Conservation (phyloP, 2,888 invertebrate genomes). For the Microplitis manilae region DNA sequence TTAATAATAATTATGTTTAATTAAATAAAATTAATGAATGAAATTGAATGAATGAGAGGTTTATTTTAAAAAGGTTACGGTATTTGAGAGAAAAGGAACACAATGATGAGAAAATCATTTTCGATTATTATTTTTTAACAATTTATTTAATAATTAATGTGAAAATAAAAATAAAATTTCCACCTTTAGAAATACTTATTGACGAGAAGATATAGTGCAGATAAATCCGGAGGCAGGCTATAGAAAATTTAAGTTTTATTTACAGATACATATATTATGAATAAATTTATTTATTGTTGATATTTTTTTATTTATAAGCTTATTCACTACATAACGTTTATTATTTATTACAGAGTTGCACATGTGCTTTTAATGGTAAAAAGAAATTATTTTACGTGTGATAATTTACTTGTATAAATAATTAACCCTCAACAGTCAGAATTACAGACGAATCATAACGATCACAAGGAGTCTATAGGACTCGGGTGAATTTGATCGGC, state of each 20-base stretch:
- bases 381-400: not conserved
- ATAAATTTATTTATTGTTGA: conserved; percentile 15
- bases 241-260: conserved; percentile 26
- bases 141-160: conserved; percentile 35
- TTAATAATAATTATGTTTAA: not conserved
- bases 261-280: conserved; percentile 25
- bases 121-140: not conserved
- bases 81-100: conserved; percentile 7
- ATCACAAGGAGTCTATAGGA: too few species aligned
- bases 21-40: conserved; percentile 24
- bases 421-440: not conserved
- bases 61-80: conserved; percentile 6
- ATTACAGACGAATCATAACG: not conserved
- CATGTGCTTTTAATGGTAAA: conserved; percentile 17
- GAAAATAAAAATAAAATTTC: conserved; percentile 28
- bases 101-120: not conserved
- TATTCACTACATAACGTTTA: conserved; percentile 26
- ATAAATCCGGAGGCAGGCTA: conserved; percentile 32
- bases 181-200: conserved; percentile 33
- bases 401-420: conserved; percentile 4
- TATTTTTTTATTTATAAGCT: conserved; percentile 19
- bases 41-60: conserved; percentile 16
- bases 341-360: conserved; percentile 33
- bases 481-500: too few species aligned
- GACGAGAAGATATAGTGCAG: conserved; percentile 27